Evolutionary conservation across 2,797 vertebrate genomes (phyloP).

Genomic region (Acipenser oxyrinchus): DNA sequence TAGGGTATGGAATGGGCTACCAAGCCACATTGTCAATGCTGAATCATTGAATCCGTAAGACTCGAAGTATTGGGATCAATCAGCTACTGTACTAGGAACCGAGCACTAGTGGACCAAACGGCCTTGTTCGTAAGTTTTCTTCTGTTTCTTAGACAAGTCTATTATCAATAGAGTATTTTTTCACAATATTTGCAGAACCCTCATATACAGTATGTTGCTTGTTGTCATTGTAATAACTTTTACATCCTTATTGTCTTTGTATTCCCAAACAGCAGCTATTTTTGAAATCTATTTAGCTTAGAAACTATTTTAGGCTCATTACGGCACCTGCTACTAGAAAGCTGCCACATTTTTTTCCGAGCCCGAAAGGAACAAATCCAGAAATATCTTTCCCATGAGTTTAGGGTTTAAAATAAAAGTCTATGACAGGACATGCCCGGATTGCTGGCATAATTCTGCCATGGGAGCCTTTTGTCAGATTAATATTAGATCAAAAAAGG

Average conservation of each 20-base stretch:
- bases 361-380: constrained; percentile 49
- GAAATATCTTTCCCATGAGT: constrained; percentile 75
- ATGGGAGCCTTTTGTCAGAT: constrained; percentile 57
- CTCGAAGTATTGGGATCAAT: too few species aligned
- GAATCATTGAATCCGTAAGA: too few species aligned
- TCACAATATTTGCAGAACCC: neutral
- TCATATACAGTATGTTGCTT: neutral
- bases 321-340: constrained; percentile 59
- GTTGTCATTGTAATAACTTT: neutral
- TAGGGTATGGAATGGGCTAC: too few species aligned
- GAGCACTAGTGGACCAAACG: too few species aligned
- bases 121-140: neutral
- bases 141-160: neutral
- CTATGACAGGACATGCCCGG: constrained; percentile 50
- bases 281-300: constrained; percentile 25
- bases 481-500: constrained; percentile 14
- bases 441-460: constrained; percentile 47
- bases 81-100: too few species aligned
- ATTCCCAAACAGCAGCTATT: constrained; percentile 22
- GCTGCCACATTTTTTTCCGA: constrained; percentile 47
- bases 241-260: neutral
- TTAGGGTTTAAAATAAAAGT: constrained; percentile 60
- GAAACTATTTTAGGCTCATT: constrained; percentile 32
- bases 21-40: too few species aligned
- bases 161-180: neutral